Evolutionary conservation across 2,888 invertebrate species (phyloP).

Genomic region (Podabrus alpinus): DNA sequence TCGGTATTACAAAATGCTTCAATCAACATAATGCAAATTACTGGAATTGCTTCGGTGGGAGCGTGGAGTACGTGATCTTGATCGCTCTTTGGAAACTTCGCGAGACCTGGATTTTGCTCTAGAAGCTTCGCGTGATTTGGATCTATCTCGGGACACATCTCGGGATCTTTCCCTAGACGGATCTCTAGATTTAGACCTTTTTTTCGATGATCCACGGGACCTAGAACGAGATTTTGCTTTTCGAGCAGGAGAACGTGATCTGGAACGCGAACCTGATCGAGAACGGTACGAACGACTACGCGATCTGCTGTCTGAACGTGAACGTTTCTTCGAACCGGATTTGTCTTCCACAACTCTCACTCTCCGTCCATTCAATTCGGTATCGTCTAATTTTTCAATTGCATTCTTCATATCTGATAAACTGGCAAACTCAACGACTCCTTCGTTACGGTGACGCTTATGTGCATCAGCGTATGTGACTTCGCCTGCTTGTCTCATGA

Average conservation of each 20-base stretch:
- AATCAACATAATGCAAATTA: constrained; percentile 33
- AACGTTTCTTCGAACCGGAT: constrained; percentile 59
- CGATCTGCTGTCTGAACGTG: constrained; percentile 56
- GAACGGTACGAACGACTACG: constrained; percentile 58
- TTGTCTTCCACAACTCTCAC: constrained; percentile 91
- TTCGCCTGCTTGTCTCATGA: constrained; percentile 99
- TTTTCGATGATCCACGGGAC: constrained; percentile 51
- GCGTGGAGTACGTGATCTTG: constrained; percentile 50
- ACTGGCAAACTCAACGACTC: constrained; percentile 95
- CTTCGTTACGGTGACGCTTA: constrained; percentile 92
- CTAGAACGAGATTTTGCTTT: constrained; percentile 49
- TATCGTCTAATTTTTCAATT: constrained; percentile 93
- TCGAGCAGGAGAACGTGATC: constrained; percentile 47
- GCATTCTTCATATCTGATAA: constrained; percentile 96
- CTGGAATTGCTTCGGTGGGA: constrained; percentile 48
- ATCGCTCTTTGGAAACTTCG: constrained; percentile 48
- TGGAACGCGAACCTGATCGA: constrained; percentile 50
- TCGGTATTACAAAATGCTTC: not conserved
- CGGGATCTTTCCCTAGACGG: constrained; percentile 46
- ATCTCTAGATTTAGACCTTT: constrained; percentile 36
- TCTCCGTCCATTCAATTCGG: constrained; percentile 93
- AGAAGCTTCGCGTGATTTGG: constrained; percentile 13
- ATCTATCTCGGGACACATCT: constrained; percentile 2
- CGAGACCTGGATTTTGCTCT: constrained; percentile 33
- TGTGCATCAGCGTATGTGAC: constrained; percentile 99